Evolutionary conservation across 2,888 invertebrate genomes (phyloP).

Genomic region (Caenorhabditis imperialis): DNA sequence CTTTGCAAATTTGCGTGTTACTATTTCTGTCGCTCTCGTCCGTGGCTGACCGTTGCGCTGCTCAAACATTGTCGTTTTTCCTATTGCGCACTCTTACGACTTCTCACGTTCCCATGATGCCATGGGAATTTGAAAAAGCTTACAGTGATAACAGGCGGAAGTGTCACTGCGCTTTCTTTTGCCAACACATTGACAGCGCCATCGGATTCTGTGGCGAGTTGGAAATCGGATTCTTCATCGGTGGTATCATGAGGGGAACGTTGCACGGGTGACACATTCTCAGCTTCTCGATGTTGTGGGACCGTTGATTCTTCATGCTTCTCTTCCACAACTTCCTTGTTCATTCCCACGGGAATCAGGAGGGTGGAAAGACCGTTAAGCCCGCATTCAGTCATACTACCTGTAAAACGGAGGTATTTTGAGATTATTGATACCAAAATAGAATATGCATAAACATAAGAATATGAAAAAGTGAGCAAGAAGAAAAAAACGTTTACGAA

Average conservation of each 20-base stretch:
- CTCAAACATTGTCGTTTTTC: slow-evolving; percentile 38
- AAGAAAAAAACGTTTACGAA: too few species aligned
- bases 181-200: slow-evolving; percentile 12
- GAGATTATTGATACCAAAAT: too few species aligned
- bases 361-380: neutral
- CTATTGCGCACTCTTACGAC: slow-evolving; percentile 12
- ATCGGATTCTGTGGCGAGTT: slow-evolving; percentile 1
- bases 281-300: slow-evolving; percentile 14
- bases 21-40: slow-evolving; percentile 40
- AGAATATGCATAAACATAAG: too few species aligned
- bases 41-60: slow-evolving; percentile 46
- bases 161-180: slow-evolving; percentile 20
- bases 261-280: slow-evolving; percentile 18
- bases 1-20: slow-evolving; percentile 52
- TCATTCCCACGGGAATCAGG: slow-evolving; percentile 19
- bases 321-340: slow-evolving; percentile 20
- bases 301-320: neutral
- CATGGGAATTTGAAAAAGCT: neutral
- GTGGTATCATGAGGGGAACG: slow-evolving; percentile 38
- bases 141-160: slow-evolving; percentile 37
- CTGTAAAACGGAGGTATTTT: slow-evolving; percentile 17
- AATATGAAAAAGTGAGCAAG: too few species aligned
- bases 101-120: slow-evolving; percentile 19
- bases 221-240: slow-evolving; percentile 38
- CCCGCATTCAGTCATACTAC: slow-evolving; percentile 33